Base-by-base conservation (phyloP, 2,113 vertebrate species). In the Numenius arquata region DNA sequence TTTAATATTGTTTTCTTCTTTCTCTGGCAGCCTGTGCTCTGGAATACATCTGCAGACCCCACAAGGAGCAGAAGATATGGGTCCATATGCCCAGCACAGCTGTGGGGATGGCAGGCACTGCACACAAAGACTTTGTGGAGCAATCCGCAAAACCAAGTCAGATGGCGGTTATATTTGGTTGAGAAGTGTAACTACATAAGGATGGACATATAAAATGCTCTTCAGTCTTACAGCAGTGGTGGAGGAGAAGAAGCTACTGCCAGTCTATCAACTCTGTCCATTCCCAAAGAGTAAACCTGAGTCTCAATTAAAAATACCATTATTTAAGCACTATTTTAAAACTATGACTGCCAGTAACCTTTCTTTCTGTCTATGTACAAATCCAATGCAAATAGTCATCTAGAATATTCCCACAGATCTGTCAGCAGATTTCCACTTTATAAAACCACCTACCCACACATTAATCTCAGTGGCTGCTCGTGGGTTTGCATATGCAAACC, bases 401-500 rank as follows among this genome's bases (percentile, higher is more conserved):
- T 30, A 74, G 74, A 94, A 71, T 58, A 84, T 80, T 73, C 68
- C 79, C 88, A 93, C 27, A 86, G 67, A 88, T 45, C 36, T 52
- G 65, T 6, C 61, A 62, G 38, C 22, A 22, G 72, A 94, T 88
- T 71, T 92, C 61, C 43, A 67, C 82, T 86, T 73, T 22, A 15
- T 32, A 66, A 81, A 96, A 67, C 80, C 72, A 55, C 48, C 55
- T 68, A 68, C 32, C 43, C 34, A 88, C 71, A 79, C 34, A 79
- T 18, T 75, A 82, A 61, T 79, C 89, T 87, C 86, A 15, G 58
- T 34, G 70, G 59, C 71, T 91, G 72, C 36, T 85, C 23, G 10
- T 34, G 21, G 23, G 38, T 97, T 97, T 97, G 80, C 91, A 80
- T 96, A 97, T 50, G 95, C 88, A 97, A 95, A 97, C 56, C 70